Conservation (phyloP, 2,113 vertebrate genomes). For the Ptyas mucosa region DNA sequence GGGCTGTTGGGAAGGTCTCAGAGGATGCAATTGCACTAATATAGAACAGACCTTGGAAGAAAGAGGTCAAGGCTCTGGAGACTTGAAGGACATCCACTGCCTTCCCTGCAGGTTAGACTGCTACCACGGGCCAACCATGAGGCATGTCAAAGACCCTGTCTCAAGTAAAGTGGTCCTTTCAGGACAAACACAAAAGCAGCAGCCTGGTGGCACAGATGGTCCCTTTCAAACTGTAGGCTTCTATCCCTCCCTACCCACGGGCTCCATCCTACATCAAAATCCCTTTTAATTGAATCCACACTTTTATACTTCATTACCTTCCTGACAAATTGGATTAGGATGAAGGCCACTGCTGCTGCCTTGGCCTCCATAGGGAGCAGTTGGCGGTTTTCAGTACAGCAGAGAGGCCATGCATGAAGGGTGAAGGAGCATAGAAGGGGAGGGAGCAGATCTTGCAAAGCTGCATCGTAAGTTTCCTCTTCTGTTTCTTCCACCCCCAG, state of each 20-base stretch:
- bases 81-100: background rate
- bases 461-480: background rate
- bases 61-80: background rate
- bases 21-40: background rate
- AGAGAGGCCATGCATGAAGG: conserved; percentile 1
- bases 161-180: conserved; percentile 16
- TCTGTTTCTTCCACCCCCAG: background rate
- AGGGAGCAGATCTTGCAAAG: background rate
- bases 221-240: conserved; percentile 56
- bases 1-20: background rate
- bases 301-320: conserved; percentile 76
- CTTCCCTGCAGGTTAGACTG: background rate
- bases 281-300: conserved; percentile 66
- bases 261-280: conserved; percentile 61
- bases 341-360: conserved; percentile 39
- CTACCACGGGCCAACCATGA: background rate
- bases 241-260: conserved; percentile 58
- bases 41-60: background rate
- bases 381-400: conserved; percentile 36
- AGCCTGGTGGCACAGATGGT: conserved; percentile 67
- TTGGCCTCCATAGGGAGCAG: conserved; percentile 39
- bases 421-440: background rate
- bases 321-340: conserved; percentile 68
- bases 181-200: conserved; percentile 44
- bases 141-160: conserved; percentile 28